These are phyloP conservation scores for Hybos culiciformis DNA, from an alignment of 2,888 invertebrate genomes.

Conservation along the genomic window DNA sequence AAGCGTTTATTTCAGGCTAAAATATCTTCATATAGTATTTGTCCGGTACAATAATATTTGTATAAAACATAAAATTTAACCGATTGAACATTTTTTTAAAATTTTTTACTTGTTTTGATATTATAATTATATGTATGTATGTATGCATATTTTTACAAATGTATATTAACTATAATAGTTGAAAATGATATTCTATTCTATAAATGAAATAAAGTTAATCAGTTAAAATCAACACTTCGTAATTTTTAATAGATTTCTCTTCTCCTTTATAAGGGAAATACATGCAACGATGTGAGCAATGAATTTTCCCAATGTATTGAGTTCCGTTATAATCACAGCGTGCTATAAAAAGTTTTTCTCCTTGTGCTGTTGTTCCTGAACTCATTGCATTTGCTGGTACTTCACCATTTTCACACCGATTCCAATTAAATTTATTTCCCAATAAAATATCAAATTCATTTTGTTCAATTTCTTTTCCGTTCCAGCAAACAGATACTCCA, in stretches of 20 bases:
- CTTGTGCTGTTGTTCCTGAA: conserved; percentile 35
- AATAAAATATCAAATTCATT: conserved; percentile 41
- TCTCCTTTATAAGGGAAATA: conserved; percentile 38
- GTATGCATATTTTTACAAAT: no score
- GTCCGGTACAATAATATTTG: no score
- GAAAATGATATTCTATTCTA: no score
- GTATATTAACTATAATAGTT: no score
- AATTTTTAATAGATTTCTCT: conserved; percentile 27
- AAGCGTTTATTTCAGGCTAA: no score
- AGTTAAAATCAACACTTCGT: conserved; percentile 33
- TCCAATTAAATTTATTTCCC: conserved; percentile 44
- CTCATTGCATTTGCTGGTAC: conserved; percentile 43
- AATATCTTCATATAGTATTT: no score
- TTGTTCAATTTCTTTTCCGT: conserved; percentile 43
- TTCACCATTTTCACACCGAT: conserved; percentile 33
- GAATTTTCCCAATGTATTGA: conserved; percentile 45
- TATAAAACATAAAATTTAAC: no score
- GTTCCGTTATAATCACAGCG: conserved; percentile 42
- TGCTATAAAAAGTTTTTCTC: conserved; percentile 43
- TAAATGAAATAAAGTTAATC: no score
- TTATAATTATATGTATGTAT: no score
- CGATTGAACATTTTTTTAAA: no score
- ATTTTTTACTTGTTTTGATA: no score
- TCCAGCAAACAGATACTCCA: conserved; percentile 42
- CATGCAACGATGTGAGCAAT: conserved; percentile 40